phyloP scores from a whole-genome alignment of 2,888 invertebrate species.

The Linnaemya vulpina region DNA sequence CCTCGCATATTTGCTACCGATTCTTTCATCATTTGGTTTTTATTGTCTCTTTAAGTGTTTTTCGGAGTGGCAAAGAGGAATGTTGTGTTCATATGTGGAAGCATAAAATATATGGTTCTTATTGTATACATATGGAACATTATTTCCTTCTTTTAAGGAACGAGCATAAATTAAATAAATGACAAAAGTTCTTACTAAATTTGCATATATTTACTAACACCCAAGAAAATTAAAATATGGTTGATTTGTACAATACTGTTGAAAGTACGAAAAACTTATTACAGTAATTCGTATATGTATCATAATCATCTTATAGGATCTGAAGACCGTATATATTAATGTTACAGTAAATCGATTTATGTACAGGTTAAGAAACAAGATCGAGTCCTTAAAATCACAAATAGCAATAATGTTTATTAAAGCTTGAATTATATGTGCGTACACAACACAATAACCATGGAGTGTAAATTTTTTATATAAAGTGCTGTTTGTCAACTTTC shows the following conservation, averaged over 20 bases:
- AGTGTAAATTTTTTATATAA: neutral
- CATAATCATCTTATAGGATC: too few species aligned
- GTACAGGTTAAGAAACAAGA: too few species aligned
- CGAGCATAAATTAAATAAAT: neutral
- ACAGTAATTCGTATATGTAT: too few species aligned
- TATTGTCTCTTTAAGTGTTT: conserved; percentile 5
- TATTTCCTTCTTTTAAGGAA: neutral
- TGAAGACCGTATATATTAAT: too few species aligned
- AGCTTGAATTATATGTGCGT: neutral
- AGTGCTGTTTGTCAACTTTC: neutral
- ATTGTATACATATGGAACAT: neutral
- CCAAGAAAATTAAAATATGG: neutral
- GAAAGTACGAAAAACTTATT: too few species aligned
- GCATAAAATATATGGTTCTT: neutral
- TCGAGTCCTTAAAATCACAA: too few species aligned
- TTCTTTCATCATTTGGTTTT: neutral
- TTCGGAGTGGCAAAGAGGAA: neutral
- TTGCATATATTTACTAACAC: neutral
- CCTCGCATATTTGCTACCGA: neutral
- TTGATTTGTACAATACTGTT: neutral
- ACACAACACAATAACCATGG: neutral
- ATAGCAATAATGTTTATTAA: too few species aligned
- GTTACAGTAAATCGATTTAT: too few species aligned
- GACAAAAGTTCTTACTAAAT: neutral
- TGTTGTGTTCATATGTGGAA: neutral